Evolutionary conservation across 2,888 invertebrate species (phyloP).

Genomic region (Nomada goodeniana): DNA sequence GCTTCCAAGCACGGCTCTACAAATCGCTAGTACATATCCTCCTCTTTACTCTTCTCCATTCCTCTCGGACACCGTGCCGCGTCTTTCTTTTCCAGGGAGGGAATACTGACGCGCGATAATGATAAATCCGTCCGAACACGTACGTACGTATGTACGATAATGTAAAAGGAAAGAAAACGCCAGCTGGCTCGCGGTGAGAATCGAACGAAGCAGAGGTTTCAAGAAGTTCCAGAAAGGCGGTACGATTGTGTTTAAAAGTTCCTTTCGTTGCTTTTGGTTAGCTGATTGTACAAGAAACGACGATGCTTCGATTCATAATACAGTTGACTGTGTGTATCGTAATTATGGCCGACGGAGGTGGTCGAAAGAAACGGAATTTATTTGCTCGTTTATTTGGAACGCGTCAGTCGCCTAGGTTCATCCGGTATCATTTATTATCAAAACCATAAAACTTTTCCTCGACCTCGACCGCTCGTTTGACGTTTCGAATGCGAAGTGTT

Average conservation of each 20-base stretch:
- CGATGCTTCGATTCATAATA: neutral
- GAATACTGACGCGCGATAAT: conserved; percentile 7
- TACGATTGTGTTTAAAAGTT: neutral
- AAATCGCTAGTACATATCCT: neutral
- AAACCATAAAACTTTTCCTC: conserved; percentile 36
- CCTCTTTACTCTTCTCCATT: neutral
- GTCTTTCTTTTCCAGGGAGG: neutral
- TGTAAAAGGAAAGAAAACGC: neutral
- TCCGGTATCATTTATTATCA: conserved; percentile 40
- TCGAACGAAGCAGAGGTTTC: neutral
- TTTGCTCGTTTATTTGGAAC: conserved; percentile 22
- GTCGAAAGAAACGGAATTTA: conserved; percentile 18
- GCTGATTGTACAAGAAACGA: too few species aligned
- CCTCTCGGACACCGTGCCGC: neutral
- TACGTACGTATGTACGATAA: too few species aligned
- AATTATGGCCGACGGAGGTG: neutral
- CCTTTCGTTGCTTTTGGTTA: too few species aligned
- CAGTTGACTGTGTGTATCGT: neutral
- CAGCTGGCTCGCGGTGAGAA: neutral
- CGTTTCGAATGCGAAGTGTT: neutral
- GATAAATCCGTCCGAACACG: neutral
- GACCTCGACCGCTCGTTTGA: neutral
- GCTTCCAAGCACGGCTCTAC: neutral
- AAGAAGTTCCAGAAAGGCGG: neutral
- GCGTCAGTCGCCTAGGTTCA: conserved; percentile 12